Percentiles rank a stretch among this genome's conserved stretches.
phyloP scores from a whole-genome alignment of 2,113 vertebrate genomes.

The Eurypyga helias region DNA sequence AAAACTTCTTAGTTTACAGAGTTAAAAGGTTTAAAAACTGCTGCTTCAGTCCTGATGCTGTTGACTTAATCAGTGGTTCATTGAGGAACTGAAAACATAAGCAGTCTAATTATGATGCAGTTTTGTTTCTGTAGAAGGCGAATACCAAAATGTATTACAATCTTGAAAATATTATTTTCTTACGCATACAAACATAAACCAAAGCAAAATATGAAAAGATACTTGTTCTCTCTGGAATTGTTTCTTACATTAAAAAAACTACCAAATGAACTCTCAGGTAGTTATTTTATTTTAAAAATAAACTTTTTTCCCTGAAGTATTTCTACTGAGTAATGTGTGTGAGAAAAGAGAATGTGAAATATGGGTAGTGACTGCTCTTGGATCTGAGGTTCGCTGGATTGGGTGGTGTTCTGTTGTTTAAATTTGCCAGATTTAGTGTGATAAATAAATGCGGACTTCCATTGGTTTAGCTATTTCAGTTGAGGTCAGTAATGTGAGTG shows the following conservation, averaged over 20 bases:
- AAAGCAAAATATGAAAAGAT: background rate
- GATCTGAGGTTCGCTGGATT: background rate
- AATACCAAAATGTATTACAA: background rate
- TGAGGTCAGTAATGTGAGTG: background rate
- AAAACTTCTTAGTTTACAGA: background rate
- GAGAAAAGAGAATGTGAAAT: background rate
- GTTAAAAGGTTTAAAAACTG: background rate
- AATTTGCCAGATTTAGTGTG: background rate
- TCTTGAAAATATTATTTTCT: background rate
- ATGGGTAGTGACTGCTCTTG: background rate
- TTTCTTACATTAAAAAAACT: background rate
- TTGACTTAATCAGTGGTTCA: background rate
- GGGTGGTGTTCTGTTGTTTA: background rate
- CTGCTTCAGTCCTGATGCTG: background rate
- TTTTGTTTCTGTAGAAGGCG: background rate
- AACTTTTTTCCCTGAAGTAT: background rate
- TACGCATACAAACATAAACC: background rate
- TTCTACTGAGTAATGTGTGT: background rate
- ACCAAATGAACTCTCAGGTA: background rate
- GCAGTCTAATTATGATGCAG: background rate
- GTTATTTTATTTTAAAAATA: background rate
- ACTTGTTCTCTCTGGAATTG: background rate
- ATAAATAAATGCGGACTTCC: background rate
- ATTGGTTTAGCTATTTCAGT: background rate
- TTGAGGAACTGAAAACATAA: background rate